Evolutionary conservation across 2,888 invertebrate genomes (phyloP).

Genomic region (Ormia ochracea): DNA sequence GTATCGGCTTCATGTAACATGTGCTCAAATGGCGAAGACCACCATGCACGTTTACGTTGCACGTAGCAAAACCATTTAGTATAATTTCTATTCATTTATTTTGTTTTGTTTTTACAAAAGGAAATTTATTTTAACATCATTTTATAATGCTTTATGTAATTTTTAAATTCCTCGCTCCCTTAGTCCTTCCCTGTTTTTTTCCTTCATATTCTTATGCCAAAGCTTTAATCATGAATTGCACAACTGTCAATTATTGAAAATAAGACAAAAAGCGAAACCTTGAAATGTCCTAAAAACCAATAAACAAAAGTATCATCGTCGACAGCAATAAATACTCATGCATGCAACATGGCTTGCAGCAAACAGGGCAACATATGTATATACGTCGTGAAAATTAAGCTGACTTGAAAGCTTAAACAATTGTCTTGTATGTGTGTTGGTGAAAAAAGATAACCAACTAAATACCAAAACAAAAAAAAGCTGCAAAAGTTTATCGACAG

Average conservation of each 20-base stretch:
- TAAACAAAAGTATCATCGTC: conserved; percentile 55
- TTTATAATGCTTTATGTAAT: conserved; percentile 24
- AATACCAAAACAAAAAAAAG: too few relatives aligned
- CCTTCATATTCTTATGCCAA: not conserved
- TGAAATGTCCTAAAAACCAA: conserved; percentile 61
- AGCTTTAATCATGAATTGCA: conserved; percentile 52
- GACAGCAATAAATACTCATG: not conserved
- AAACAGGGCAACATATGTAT: too few relatives aligned
- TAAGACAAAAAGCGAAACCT: conserved; percentile 56
- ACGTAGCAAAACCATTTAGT: too few relatives aligned
- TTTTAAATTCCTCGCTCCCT: conserved; percentile 27
- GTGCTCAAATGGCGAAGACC: too few relatives aligned
- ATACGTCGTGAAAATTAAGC: not conserved
- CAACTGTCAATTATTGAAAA: conserved; percentile 60
- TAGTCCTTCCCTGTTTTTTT: not conserved
- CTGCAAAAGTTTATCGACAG: conserved; percentile 1
- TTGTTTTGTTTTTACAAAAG: conserved; percentile 25
- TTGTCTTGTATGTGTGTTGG: not conserved
- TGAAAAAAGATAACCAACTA: not conserved
- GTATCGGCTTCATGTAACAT: too few relatives aligned
- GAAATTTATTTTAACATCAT: conserved; percentile 1
- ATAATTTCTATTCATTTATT: too few relatives aligned
- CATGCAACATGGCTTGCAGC: conserved; percentile 12
- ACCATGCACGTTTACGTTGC: too few relatives aligned
- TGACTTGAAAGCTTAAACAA: conserved; percentile 46